Evolutionary conservation across 2,888 invertebrate species (phyloP), one percentile per base, ranked within the genome.

Genomic region (Diploptera punctata): DNA sequence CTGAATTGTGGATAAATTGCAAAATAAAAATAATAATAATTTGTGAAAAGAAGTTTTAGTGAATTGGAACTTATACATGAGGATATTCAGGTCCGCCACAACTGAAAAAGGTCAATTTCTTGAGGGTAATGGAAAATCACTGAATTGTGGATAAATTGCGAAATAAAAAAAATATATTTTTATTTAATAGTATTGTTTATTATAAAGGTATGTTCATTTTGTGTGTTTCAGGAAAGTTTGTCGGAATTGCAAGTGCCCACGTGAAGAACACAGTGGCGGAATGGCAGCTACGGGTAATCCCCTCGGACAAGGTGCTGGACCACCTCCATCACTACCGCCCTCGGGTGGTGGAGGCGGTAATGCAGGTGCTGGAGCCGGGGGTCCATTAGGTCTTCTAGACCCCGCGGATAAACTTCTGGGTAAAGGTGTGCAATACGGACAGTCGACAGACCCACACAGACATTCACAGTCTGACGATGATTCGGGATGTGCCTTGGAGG

Each of bases 381-480:
- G 24, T 10, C 24, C 29, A 16, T 79, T 79, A 60, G 78, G 79
- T 74, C 77, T 83, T 83, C 82, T 47, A 79, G 81, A 78, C 73
- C 83, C 84, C 73, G 77, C 84, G 79, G 86, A 89, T 80, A 81
- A 89, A 75, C 84, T 86, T 44, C 79, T 89, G 76, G 88, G 74
- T 67, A 88, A 88, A 81, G 88, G 88, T 1, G 88, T 87, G 1
- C 83, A 82, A 13, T 83, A 82, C 76, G 80, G 82, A 4, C 83
- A 81, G n/a, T 81, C 82, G 73, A 80, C 84, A 75, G 92, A 93
- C 80, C 92, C 93, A 71, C 94, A 94, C 80, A 84, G 94, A 75
- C 93, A 94, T 80, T 94, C 95, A 65, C 96, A 97, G 82, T 96
- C 95, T 75, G 99, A 99, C 82, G 98, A 98, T 82, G 99, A 99